Evolutionary conservation across 1,140 invertebrate genomes (phyloP), one percentile per base, ranked within the genome.

Genomic region (Whitmania pigra): DNA sequence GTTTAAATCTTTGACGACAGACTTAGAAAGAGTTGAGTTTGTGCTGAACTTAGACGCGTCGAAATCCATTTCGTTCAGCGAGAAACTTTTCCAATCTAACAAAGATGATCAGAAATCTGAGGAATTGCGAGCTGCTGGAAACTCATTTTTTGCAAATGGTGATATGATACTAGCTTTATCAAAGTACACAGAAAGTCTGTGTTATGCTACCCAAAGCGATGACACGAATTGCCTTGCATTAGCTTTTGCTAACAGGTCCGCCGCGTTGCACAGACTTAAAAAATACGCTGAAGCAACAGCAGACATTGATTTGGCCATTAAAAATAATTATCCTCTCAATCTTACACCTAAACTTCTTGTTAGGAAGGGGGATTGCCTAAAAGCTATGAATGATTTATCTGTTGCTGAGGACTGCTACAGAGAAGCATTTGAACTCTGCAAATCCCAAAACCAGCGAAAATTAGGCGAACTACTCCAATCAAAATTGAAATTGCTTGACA

Each of bases 161-260:
- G 57, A 49, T 17, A 68, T 68, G 20, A 27, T 20, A 18, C 20
- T 40, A n/a, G 63, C 63, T 27, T 43, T 70, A 49, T 36, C 69
- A 67, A 53, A 68, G 27, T 73, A 73, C 53, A 69, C 67, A 31
- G 57, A 73, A 68, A 70, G 67, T 63, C 70, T 49, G n/a, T 36
- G 22, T 17, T 17, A 25, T 25, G 49, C 22, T 27, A 53, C 17
- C 53, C 20, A n/a, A 25, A 43, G 3, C 18, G 53, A 15, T n/a
- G 73, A 18, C 73, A 68, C 70, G 20, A 73, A 78, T 78, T 87
- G 91, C 66, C 77, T 91, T 1, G 85, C 90, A 0, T 86, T 93
- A 55, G 84, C 89, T 3, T 85, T 89, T 74, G 91, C 90, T 5
- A 96, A 95, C 81, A 86, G 93, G 67, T 94, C 92, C 18, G 92